Evolutionary conservation across 2,888 invertebrate species (phyloP).

Genomic region (Nycteola revayana): DNA sequence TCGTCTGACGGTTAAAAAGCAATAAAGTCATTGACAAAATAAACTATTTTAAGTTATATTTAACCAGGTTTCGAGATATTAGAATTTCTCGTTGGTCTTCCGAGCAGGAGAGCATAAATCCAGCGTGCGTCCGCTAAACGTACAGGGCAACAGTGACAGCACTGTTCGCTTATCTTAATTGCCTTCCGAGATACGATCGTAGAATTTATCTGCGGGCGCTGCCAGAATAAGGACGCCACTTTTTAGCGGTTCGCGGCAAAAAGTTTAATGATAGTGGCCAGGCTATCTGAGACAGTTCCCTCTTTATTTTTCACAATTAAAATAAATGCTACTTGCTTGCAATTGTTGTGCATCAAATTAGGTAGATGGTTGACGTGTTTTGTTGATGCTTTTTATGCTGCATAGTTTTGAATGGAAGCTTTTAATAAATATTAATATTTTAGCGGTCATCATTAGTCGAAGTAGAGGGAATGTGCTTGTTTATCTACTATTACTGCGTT

Average conservation of each 20-base stretch:
- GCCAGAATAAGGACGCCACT: slow-evolving; percentile 49
- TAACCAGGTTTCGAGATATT: neutral
- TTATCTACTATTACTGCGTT: too few species aligned
- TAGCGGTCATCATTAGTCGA: too few species aligned
- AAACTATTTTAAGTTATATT: too few species aligned
- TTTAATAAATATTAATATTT: slow-evolving; percentile 3
- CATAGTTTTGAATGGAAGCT: neutral
- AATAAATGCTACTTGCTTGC: slow-evolving; percentile 31
- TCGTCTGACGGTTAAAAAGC: too few species aligned
- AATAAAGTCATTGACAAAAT: too few species aligned
- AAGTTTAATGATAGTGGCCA: slow-evolving; percentile 57
- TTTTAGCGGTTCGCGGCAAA: slow-evolving; percentile 55
- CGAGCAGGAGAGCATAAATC: slow-evolving; percentile 54
- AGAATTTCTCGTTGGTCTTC: slow-evolving; percentile 18
- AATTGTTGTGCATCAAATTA: slow-evolving; percentile 19
- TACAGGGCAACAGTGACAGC: slow-evolving; percentile 64
- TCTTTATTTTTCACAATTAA: slow-evolving; percentile 35
- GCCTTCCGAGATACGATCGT: slow-evolving; percentile 69
- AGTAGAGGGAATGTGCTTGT: too few species aligned
- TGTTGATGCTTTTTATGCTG: slow-evolving; percentile 5
- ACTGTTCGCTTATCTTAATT: slow-evolving; percentile 76
- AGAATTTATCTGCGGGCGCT: slow-evolving; percentile 65
- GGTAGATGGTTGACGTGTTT: slow-evolving; percentile 8
- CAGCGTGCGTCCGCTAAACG: slow-evolving; percentile 52
- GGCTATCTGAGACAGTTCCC: slow-evolving; percentile 32